Conservation (phyloP, 2,888 invertebrate species). For the Eurytoma californica region DNA sequence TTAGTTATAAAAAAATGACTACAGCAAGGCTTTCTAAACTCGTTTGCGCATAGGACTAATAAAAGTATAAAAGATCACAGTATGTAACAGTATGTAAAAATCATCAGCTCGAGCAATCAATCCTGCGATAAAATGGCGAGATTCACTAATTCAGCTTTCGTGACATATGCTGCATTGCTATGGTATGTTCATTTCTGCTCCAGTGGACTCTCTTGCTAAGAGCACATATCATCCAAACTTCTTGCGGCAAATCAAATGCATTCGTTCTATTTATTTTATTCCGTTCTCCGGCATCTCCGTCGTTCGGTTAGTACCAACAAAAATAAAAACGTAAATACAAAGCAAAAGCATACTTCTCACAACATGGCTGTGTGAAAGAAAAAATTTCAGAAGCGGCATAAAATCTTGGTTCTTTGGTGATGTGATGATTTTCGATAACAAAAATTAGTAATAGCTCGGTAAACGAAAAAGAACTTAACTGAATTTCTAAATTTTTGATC, state of each 20-base stretch:
- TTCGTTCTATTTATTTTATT: slow-evolving; percentile 14
- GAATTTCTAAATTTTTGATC: not conserved
- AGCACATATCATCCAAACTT: slow-evolving; percentile 40
- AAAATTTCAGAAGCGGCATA: slow-evolving; percentile 55
- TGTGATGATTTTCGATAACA: slow-evolving; percentile 44
- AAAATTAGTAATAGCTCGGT: slow-evolving; percentile 52
- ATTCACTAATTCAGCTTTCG: slow-evolving; percentile 20
- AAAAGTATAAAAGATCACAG: slow-evolving; percentile 43
- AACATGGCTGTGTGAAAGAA: slow-evolving; percentile 73
- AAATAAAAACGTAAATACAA: slow-evolving; percentile 60
- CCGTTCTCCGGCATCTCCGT: not conserved
- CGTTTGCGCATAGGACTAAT: slow-evolving; percentile 31
- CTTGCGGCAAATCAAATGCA: slow-evolving; percentile 6
- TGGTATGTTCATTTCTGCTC: slow-evolving; percentile 16
- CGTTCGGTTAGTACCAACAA: slow-evolving; percentile 59
- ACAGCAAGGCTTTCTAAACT: slow-evolving; percentile 43
- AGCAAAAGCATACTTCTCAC: slow-evolving; percentile 75
- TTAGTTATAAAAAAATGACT: slow-evolving; percentile 41
- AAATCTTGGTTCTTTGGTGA: slow-evolving; percentile 43
- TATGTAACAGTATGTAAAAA: slow-evolving; percentile 30
- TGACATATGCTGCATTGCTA: slow-evolving; percentile 10
- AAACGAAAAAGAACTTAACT: slow-evolving; percentile 51
- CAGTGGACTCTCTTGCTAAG: slow-evolving; percentile 30
- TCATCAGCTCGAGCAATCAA: slow-evolving; percentile 39
- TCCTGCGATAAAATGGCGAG: slow-evolving; percentile 9